Percentiles rank a stretch among this genome's conserved stretches.
These are phyloP conservation scores for Harpagifer antarcticus DNA, from an alignment of 2,797 vertebrate species.

Conservation along the genomic window DNA sequence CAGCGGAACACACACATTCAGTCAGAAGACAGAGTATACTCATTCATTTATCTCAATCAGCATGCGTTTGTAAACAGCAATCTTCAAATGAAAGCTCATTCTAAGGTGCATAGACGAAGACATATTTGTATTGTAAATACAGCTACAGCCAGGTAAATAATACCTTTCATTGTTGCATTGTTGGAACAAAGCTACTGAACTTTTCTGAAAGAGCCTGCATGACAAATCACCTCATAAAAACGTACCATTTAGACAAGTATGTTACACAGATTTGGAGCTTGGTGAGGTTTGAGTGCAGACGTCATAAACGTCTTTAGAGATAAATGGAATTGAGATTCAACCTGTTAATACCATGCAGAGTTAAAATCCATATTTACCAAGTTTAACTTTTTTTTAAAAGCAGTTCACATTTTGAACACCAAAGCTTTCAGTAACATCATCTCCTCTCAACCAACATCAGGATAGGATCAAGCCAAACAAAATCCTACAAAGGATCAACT, in stretches of 20 bases:
- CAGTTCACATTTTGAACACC: neutral
- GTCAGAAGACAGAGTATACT: constrained; percentile 36
- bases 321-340: constrained; percentile 10
- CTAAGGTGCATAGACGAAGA: constrained; percentile 58
- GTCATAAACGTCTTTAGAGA: constrained; percentile 5
- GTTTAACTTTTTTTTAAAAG: neutral
- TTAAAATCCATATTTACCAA: constrained; percentile 5
- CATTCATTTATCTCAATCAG: constrained; percentile 66
- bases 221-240: constrained; percentile 44
- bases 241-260: constrained; percentile 34
- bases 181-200: constrained; percentile 41
- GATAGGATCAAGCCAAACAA: neutral
- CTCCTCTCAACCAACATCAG: neutral
- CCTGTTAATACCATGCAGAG: neutral
- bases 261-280: constrained; percentile 14
- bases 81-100: constrained; percentile 67
- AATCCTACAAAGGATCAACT: neutral
- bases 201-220: constrained; percentile 33
- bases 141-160: constrained; percentile 55
- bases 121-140: constrained; percentile 72
- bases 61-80: constrained; percentile 71
- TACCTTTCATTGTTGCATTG: constrained; percentile 48
- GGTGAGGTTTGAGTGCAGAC: constrained; percentile 3
- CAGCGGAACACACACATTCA: constrained; percentile 74
- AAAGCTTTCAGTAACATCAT: neutral